phyloP scores from a whole-genome alignment of 1,140 invertebrate species.

The Odontomachus brunneus region DNA sequence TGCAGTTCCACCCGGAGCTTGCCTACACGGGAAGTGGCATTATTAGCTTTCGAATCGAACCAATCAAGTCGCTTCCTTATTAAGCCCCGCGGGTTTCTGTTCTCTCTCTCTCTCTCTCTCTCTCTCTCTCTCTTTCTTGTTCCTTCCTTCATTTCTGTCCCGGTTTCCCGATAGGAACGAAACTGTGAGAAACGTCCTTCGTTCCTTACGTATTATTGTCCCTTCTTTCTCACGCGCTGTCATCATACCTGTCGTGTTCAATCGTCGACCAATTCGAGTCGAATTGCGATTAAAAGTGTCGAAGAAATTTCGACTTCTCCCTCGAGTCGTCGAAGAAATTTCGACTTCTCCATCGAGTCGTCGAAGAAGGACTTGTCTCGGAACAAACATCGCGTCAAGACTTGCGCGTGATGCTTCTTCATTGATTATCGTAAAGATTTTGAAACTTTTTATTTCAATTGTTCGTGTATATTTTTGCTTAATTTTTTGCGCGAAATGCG shows the following conservation, averaged over 20 bases:
- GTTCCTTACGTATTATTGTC: neutral
- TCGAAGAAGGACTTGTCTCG: no score
- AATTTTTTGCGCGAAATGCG: neutral
- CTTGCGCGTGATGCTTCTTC: neutral
- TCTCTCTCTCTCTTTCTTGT: conserved; percentile 24
- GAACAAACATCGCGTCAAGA: conserved; percentile 1
- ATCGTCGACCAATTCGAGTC: neutral
- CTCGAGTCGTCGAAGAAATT: no score
- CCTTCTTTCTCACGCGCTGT: neutral
- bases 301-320: neutral
- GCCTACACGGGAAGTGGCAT: conserved; percentile 75
- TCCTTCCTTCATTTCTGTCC: conserved; percentile 27
- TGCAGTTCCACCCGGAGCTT: conserved; percentile 41
- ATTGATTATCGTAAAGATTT: neutral
- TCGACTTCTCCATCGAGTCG: no score
- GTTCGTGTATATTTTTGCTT: neutral
- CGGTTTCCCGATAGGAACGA: conserved; percentile 14
- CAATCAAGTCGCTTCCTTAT: conserved; percentile 80
- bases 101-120: neutral
- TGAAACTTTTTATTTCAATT: neutral
- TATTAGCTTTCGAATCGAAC: conserved; percentile 81
- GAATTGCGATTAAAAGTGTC: neutral
- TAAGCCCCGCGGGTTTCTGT: conserved; percentile 74
- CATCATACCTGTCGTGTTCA: neutral
- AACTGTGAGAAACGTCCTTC: conserved; percentile 20